Base-by-base conservation (phyloP, 2,113 vertebrate genomes). In the Onychostruthus taczanowskii region DNA sequence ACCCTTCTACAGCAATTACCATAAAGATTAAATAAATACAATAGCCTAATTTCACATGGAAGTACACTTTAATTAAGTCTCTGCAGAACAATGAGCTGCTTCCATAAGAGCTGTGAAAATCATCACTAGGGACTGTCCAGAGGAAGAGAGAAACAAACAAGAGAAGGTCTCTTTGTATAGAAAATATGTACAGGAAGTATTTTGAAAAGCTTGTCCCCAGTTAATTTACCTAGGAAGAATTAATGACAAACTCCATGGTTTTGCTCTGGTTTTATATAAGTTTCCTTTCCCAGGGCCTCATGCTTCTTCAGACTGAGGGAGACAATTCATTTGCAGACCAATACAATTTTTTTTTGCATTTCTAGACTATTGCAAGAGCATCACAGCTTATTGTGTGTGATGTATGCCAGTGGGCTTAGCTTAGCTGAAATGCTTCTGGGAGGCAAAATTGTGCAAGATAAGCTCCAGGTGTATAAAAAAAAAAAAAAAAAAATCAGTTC, bases 101-200 rank as follows among this genome's bases (percentile, higher is more conserved):
- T 96, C 91, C 77, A 87, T 67, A 72, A 91, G 76, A 96, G 81
- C 87, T 81, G 82, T 91, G 84, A 96, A 92, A 91, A 85, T 76
- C 90, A 92, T 96, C 83, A 56, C 77, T 62, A 56, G 92, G 93
- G 89, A 87, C 95, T 94, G 91, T 94, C 84, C 89, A 59, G 53
- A 89, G 92, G 79, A 96, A 96, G 84, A 84, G 43, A 92, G 91
- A 97, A 96, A 78, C 80, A 92, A 97, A 95, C 90, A 96, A 94
- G 78, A 74, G 63, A 95, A 95, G 83, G 93, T 75, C 74, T 93
- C 87, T 94, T 93, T 96, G 95, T 93, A 87, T 76, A 94, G 89
- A 96, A 96, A 96, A 85, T 81, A 91, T 95, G 86, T 69, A 82
- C 88, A 93, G 95, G 96, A 96, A 95, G 89, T 83, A 95, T 94